Percentiles rank a stretch among this genome's conserved stretches.
phyloP scores from a whole-genome alignment of 2,888 invertebrate species.

The Drosophila ustulata region DNA sequence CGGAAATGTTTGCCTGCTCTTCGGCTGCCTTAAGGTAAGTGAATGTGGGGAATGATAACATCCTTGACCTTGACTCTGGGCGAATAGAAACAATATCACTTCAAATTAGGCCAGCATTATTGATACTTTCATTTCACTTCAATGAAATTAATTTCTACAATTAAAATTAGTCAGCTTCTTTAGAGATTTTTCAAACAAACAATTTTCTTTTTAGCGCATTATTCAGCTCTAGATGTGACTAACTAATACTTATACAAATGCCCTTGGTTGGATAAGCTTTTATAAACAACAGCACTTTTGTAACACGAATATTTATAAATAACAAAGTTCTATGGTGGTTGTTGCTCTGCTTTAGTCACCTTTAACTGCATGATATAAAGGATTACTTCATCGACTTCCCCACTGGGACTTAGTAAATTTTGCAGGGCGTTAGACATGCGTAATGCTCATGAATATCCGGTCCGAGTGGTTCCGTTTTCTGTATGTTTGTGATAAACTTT shows the following conservation, averaged over 20 bases:
- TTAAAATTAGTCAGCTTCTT: neutral
- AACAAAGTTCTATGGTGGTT: neutral
- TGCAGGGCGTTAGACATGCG: neutral
- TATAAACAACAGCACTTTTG: neutral
- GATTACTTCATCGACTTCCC: neutral
- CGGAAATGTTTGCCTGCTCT: slow-evolving; percentile 61
- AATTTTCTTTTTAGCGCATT: neutral
- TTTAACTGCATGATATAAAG: neutral
- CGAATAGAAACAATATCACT: neutral
- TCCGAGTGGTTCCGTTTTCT: neutral
- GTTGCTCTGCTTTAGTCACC: neutral
- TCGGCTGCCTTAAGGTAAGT: slow-evolving; percentile 65
- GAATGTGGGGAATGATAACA: slow-evolving; percentile 13
- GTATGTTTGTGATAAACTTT: neutral
- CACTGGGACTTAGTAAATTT: neutral
- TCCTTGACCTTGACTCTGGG: neutral
- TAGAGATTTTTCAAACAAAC: too few species aligned
- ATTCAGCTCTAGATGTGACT: too few species aligned
- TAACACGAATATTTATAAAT: neutral
- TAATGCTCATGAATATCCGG: neutral
- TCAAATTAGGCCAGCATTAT: neutral
- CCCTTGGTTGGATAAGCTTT: neutral
- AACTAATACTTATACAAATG: neutral
- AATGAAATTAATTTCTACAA: neutral
- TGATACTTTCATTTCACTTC: neutral